Conservation (phyloP, 1,140 invertebrate genomes). For the Papilio xuthus region DNA sequence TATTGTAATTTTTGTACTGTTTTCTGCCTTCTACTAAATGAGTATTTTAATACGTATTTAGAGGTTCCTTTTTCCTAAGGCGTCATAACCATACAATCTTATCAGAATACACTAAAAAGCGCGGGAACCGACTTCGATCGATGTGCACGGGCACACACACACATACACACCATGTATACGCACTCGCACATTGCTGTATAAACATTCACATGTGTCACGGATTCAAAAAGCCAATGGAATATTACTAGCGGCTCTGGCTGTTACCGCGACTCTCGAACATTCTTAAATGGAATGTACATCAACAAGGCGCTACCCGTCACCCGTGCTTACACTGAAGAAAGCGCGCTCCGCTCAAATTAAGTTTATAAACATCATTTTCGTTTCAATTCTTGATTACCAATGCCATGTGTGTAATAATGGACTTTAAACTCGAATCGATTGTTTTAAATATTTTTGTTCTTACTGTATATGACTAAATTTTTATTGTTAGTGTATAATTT, state of each 20-base stretch:
- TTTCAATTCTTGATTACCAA: not conserved
- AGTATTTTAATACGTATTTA: not conserved
- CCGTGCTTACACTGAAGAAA: conserved; percentile 43
- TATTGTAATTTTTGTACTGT: not conserved
- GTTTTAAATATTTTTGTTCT: not conserved
- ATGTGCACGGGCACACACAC: conserved; percentile 44
- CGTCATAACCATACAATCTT: not conserved
- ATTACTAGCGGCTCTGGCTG: conserved; percentile 59
- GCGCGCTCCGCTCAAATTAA: conserved; percentile 33
- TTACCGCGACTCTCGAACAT: conserved; percentile 65
- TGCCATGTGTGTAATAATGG: not conserved
- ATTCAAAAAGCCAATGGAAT: conserved; percentile 73
- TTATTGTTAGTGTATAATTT: too few relatives aligned
- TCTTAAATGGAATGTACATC: conserved; percentile 55
- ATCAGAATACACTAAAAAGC: not conserved
- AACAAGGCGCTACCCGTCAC: conserved; percentile 23
- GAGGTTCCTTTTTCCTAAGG: not conserved
- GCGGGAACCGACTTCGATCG: conserved; percentile 16
- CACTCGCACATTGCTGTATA: conserved; percentile 48
- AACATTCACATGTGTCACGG: conserved; percentile 48
- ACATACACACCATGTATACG: conserved; percentile 39
- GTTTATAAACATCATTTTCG: conserved; percentile 5
- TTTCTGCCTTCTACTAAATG: not conserved
- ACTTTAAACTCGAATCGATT: not conserved
- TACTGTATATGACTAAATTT: too few relatives aligned